These are phyloP conservation scores for Platycheirus albimanus DNA, from an alignment of 2,888 invertebrate species.

Conservation along the genomic window DNA sequence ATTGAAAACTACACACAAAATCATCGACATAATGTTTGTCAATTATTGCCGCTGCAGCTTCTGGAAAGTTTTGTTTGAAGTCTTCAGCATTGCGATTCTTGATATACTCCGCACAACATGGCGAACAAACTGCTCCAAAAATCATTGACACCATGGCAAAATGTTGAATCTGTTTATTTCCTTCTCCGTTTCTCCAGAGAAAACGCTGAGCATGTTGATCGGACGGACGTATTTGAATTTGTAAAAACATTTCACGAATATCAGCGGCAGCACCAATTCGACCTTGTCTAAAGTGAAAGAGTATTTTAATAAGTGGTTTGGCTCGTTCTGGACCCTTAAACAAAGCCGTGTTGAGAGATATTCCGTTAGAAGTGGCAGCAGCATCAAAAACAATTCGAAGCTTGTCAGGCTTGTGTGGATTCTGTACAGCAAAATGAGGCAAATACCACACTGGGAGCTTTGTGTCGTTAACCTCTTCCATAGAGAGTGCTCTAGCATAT, in stretches of 20 bases:
- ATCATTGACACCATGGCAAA: background rate
- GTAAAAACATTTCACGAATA: background rate
- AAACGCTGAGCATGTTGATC: too few relatives aligned
- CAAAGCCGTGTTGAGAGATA: too few relatives aligned
- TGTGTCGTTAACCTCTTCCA: background rate
- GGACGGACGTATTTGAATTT: too few relatives aligned
- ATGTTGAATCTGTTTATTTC: too few relatives aligned
- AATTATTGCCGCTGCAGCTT: background rate
- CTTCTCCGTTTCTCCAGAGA: too few relatives aligned
- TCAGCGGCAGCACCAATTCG: background rate
- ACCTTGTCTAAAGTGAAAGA: background rate
- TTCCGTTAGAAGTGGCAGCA: slow-evolving; percentile 73
- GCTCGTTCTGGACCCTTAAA: background rate
- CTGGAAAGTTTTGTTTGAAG: background rate
- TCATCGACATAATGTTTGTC: background rate
- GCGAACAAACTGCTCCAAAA: background rate
- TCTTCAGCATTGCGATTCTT: background rate
- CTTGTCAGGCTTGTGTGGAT: slow-evolving; percentile 76
- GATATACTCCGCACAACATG: background rate
- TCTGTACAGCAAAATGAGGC: slow-evolving; percentile 76
- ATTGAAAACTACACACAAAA: background rate
- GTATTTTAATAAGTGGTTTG: background rate
- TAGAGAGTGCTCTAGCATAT: too few relatives aligned
- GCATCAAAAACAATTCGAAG: slow-evolving; percentile 78
- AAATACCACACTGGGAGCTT: slow-evolving; percentile 74